phyloP scores from a whole-genome alignment of 2,888 invertebrate species.

The Pharmacophagus antenor region DNA sequence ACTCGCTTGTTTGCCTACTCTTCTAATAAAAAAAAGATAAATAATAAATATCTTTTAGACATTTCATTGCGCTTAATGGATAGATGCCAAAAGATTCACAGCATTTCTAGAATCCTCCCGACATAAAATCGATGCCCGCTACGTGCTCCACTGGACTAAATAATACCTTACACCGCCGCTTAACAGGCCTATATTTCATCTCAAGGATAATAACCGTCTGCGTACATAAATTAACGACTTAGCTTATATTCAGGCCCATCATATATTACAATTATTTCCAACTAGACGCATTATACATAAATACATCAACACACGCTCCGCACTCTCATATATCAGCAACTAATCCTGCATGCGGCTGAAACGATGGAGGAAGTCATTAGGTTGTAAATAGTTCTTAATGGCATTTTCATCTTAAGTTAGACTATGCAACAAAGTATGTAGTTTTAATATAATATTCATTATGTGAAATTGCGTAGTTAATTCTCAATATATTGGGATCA shows the following conservation, averaged over 20 bases:
- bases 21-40: no score
- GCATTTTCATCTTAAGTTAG: neutral
- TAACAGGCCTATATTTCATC: slow-evolving; percentile 24
- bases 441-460: no score
- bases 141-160: slow-evolving; percentile 33
- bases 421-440: neutral
- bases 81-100: slow-evolving; percentile 16
- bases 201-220: slow-evolving; percentile 23
- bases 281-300: neutral
- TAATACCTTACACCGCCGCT: slow-evolving; percentile 31
- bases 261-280: neutral
- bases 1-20: no score
- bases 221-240: slow-evolving; percentile 20
- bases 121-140: slow-evolving; percentile 36
- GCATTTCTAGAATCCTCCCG: slow-evolving; percentile 15
- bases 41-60: slow-evolving; percentile 1
- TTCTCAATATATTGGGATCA: no score
- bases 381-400: no score
- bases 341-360: neutral
- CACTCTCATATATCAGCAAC: neutral
- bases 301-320: neutral
- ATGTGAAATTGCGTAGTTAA: no score
- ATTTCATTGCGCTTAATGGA: slow-evolving; percentile 16
- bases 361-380: neutral
- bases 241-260: slow-evolving; percentile 5